Conservation (phyloP, 2,797 vertebrate genomes). For the Arnoldichthys spilopterus region DNA sequence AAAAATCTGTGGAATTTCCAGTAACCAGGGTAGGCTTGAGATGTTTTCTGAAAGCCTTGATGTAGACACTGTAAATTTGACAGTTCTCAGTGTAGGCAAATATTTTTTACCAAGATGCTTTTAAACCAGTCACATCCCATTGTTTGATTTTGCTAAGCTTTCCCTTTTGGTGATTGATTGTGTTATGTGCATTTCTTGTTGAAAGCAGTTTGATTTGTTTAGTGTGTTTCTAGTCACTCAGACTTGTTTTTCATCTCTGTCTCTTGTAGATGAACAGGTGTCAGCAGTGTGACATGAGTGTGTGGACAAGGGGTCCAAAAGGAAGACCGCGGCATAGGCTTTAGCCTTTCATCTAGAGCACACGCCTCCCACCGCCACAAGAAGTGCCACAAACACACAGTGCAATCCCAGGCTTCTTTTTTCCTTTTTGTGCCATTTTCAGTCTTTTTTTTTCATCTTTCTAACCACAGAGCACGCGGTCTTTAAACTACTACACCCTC, state of each 20-base stretch:
- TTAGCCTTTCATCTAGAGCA: slow-evolving; percentile 35
- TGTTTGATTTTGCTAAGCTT: neutral
- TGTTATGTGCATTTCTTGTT: neutral
- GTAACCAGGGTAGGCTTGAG: too few relatives aligned
- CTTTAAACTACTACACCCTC: neutral
- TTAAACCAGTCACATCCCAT: neutral
- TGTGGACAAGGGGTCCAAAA: slow-evolving; percentile 1
- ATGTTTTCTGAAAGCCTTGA: neutral
- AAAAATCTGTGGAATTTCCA: neutral
- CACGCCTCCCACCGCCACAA: slow-evolving; percentile 12
- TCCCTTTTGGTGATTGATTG: neutral
- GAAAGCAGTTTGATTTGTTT: neutral
- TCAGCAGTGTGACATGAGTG: slow-evolving; percentile 85
- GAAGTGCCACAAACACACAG: neutral
- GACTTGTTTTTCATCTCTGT: slow-evolving; percentile 21
- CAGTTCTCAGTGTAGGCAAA: neutral
- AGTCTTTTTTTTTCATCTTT: too few relatives aligned
- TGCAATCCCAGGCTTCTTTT: neutral
- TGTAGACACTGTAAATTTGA: neutral
- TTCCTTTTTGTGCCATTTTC: neutral
- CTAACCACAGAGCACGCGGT: neutral
- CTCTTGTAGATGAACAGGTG: slow-evolving; percentile 90
- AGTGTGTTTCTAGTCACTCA: neutral
- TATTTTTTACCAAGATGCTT: neutral
- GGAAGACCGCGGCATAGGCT: slow-evolving; percentile 20